Evolutionary conservation across 2,113 vertebrate species (phyloP), one percentile per base, ranked within the genome.

Genomic region (Ranitomeya variabilis): DNA sequence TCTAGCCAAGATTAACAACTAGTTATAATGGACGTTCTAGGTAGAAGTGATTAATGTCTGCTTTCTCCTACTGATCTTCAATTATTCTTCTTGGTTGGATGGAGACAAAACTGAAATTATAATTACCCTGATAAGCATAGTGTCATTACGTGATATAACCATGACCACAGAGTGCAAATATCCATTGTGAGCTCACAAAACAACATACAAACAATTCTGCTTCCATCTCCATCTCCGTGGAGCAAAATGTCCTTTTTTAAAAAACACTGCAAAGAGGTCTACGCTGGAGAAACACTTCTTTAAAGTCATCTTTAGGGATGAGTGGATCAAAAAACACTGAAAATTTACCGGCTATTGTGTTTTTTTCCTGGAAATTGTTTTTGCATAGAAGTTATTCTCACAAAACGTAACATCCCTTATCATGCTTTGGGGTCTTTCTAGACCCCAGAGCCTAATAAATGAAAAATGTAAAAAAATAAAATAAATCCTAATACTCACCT

Each of bases 61-160:
- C n/a, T 83, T 64, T 66, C 57, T 54, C 59, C 80, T 19, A 13
- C 73, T 54, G n/a, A 55, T 57, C 19, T 57, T 83, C 69, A 76
- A 74, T 88, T 77, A 83, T 66, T 77, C 45, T 78, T 83, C 67
- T 26, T 26, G 45, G 71, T 77, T 88, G 80, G 71, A 77, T 88
- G 80, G 71, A 77, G 26, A 77, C 31, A 64, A 76, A 77, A 62
- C 10, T 8, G 45, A 77, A 60, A 31, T 62, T 55, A 59, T 83
- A 88, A 77, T 83, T 83, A 83, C 12, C 31, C 69, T 55, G 80
- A 88, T 64, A 77, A 23, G 80, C 37, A 55, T 60, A 18, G 52
- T 60, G 55, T 23, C 31, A 62, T 21, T 23, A 74, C 52, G 77
- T 88, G 69, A 88, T 77, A 80, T 57, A 81, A 15, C 51, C 2